Evolutionary conservation across 2,797 vertebrate genomes (phyloP), one percentile per base, ranked within the genome.

Genomic region (Lithobates sylvaticus): DNA sequence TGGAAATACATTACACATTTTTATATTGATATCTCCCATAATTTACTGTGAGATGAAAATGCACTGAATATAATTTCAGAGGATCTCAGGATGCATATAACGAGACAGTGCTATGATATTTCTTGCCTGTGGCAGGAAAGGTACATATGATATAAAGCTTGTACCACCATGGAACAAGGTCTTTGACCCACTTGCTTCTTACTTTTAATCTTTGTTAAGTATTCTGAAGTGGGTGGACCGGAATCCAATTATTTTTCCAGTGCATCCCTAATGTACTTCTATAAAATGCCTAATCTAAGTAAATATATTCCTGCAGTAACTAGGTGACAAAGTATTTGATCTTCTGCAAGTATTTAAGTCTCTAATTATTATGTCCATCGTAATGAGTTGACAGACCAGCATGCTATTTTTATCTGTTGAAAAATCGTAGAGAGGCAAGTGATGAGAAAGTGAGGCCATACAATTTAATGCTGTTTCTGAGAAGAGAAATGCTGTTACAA

Each of bases 11-110:
- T 44, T 29, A 16, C 42, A 39, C 71, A 75, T 75, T 76, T 83
- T 83, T 76, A 75, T 75, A 76, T 84, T 69, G 69, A 16, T 76
- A n/a, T 76, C 74, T 77, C 50, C 39, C 64, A 84, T 68, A 84
- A 71, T 84, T 84, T 84, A 84, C 64, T 70, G 67, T 21, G 39
- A 71, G 42, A 69, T 64, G 21, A 77, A 69, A 69, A 77, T 23
- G 15, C 27, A 58, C 42, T 70, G 16, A 32, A 58, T 67, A 32
- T 61, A 58, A 75, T 75, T 44, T 84, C 15, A 54, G 36, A 61
- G 47, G 29, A 76, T 76, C 39, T 77, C 42, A 58, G 64, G 29
- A 70, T 76, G 29, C 29, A 84, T 61, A 58, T 84, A 84, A 76
- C 69, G 47, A 78, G 75, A 26, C 32, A 61, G 42, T 84, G 76